A percentile compares a stretch with the other conserved stretches of the same genome.
Conservation (phyloP, 2,888 invertebrate genomes). For the Pachymerium ferrugineum region DNA sequence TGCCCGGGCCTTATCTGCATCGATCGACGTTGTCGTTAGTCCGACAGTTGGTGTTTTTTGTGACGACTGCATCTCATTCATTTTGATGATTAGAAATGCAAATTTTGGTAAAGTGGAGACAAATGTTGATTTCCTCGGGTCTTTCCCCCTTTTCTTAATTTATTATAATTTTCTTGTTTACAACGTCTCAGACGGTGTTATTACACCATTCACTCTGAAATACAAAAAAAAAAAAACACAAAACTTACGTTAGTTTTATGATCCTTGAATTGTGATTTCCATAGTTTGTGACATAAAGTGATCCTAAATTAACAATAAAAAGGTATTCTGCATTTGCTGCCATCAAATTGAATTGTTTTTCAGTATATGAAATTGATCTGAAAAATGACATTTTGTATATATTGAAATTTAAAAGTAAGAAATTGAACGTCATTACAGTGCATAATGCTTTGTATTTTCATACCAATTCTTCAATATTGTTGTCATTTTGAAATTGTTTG, state of each 20-base stretch:
- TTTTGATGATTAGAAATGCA: not conserved
- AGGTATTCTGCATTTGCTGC: not conserved
- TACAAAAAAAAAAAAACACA: too few species aligned
- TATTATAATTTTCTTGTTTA: not conserved
- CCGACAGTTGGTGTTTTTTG: not conserved
- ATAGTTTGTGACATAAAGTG: too few species aligned
- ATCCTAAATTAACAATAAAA: too few species aligned
- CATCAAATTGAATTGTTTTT: not conserved
- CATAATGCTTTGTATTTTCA: not conserved
- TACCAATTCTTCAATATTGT: not conserved
- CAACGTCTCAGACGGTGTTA: too few species aligned
- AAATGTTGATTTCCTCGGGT: not conserved
- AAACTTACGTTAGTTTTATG: too few species aligned
- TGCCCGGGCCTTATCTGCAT: not conserved
- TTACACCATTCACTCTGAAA: too few species aligned
- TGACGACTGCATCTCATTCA: not conserved
- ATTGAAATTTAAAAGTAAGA: not conserved
- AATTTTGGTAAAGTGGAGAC: not conserved
- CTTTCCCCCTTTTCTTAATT: not conserved
- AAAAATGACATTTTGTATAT: not conserved
- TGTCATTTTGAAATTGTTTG: not conserved
- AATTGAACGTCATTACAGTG: not conserved
- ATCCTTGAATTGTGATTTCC: too few species aligned
- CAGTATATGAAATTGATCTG: not conserved
- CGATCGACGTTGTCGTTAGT: not conserved